Evolutionary conservation across 2,888 invertebrate genomes (phyloP).

Genomic region (Priocnemis perturbator): DNA sequence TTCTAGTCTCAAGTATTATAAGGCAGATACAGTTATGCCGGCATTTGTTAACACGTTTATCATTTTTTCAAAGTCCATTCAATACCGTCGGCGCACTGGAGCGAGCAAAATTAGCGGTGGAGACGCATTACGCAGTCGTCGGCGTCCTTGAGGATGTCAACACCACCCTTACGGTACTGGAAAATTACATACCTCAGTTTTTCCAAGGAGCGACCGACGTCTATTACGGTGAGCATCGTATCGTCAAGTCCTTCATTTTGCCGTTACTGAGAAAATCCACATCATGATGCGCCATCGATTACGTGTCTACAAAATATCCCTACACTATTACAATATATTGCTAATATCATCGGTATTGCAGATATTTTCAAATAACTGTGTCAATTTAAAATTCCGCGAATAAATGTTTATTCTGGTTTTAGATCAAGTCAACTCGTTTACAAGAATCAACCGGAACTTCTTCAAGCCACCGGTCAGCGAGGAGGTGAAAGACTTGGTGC

Average conservation of each 20-base stretch:
- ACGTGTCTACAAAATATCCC: neutral
- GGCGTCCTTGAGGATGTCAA: constrained; percentile 93
- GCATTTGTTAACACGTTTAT: no score
- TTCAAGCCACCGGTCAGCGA: constrained; percentile 93
- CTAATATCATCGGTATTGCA: no score
- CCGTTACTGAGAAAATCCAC: neutral
- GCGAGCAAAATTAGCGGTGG: constrained; percentile 89
- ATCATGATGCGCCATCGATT: neutral
- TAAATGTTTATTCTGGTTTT: constrained; percentile 22
- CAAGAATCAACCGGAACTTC: constrained; percentile 88
- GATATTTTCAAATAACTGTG: no score
- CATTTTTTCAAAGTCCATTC: constrained; percentile 81
- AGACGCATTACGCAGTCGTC: constrained; percentile 91
- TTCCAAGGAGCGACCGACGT: constrained; percentile 87
- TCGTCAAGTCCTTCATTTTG: neutral
- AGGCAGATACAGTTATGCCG: no score
- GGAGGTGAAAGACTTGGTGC: constrained; percentile 88
- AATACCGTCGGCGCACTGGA: constrained; percentile 89
- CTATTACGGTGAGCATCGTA: constrained; percentile 83
- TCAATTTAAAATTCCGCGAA: no score
- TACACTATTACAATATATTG: no score
- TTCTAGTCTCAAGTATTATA: no score
- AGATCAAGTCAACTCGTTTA: constrained; percentile 86
- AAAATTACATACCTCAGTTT: constrained; percentile 89
- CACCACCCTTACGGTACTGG: constrained; percentile 89